phyloP scores from a whole-genome alignment of 2,113 vertebrate species.

The Thunnus thynnus region DNA sequence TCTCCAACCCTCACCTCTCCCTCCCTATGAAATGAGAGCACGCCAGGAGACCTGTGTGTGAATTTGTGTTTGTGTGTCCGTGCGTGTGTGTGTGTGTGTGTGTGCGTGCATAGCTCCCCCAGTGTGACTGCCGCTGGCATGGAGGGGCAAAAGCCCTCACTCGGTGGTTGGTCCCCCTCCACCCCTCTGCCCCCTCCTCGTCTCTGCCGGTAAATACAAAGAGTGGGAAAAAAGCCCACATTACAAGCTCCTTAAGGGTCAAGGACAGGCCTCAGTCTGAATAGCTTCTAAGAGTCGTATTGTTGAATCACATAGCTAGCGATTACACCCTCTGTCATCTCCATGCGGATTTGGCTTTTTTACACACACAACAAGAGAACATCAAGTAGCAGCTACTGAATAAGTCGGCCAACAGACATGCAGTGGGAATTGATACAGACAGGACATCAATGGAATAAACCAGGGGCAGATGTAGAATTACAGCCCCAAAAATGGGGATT shows the following conservation, averaged over 20 bases:
- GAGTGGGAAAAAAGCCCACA: conserved; percentile 84
- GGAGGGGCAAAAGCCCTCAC: conserved; percentile 77
- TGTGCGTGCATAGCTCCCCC: conserved; percentile 60
- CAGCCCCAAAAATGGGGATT: conserved; percentile 60
- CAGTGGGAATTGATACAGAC: conserved; percentile 82
- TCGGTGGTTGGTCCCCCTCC: conserved; percentile 70
- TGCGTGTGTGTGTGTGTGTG: conserved; percentile 19
- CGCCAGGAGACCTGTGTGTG: conserved; percentile 76
- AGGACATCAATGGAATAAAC: conserved; percentile 71
- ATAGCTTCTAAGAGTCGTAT: conserved; percentile 85
- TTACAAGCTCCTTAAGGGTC: conserved; percentile 90
- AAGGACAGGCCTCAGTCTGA: conserved; percentile 86
- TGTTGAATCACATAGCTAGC: conserved; percentile 87
- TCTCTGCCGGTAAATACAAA: conserved; percentile 83
- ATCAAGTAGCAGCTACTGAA: conserved; percentile 71
- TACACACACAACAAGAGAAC: conserved; percentile 70
- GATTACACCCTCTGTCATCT: conserved; percentile 90
- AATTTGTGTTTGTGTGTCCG: conserved; percentile 29
- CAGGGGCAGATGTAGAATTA: conserved; percentile 72
- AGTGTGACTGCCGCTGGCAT: conserved; percentile 80
- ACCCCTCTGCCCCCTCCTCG: conserved; percentile 48
- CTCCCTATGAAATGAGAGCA: conserved; percentile 78
- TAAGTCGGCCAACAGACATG: conserved; percentile 79
- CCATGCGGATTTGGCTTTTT: conserved; percentile 80
- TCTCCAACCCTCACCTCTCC: conserved; percentile 77